These are phyloP conservation scores for Catajapyx aquilonaris DNA, from an alignment of 1,140 invertebrate genomes.

Conservation along the genomic window DNA sequence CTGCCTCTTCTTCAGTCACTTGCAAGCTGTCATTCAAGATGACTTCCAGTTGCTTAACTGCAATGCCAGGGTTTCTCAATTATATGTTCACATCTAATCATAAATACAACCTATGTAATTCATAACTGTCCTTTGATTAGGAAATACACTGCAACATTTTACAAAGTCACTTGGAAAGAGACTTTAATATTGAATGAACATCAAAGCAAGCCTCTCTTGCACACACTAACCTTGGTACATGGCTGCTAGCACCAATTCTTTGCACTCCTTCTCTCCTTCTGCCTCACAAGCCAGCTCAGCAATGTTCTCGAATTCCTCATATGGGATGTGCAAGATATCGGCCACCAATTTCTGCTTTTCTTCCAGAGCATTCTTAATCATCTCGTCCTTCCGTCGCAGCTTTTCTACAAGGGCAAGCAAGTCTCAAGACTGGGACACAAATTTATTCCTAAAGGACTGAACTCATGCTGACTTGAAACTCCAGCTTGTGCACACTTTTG, in stretches of 20 bases:
- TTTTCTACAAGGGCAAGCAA: constrained; percentile 31
- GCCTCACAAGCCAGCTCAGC: constrained; percentile 33
- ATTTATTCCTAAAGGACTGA: too few species aligned
- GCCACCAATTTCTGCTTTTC: constrained; percentile 54
- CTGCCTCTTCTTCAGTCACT: constrained; percentile 28
- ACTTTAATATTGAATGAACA: not conserved
- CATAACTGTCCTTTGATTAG: not conserved
- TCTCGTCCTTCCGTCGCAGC: constrained; percentile 44
- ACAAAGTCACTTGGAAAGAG: not conserved
- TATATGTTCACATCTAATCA: not conserved
- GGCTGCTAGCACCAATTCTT: constrained; percentile 44
- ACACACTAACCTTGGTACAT: constrained; percentile 38
- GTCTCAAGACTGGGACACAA: not conserved
- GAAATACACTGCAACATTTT: not conserved
- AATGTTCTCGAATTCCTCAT: constrained; percentile 41
- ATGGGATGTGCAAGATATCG: constrained; percentile 50
- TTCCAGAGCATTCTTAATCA: constrained; percentile 41
- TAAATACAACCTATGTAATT: not conserved
- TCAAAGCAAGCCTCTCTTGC: not conserved
- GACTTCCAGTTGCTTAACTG: constrained; percentile 27
- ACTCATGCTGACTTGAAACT: too few species aligned
- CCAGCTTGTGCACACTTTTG: too few species aligned
- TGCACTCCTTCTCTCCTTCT: constrained; percentile 31
- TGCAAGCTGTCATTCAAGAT: constrained; percentile 28
- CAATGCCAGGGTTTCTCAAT: constrained; percentile 3